A percentile compares a stretch with the other conserved stretches of the same genome.
phyloP scores from a whole-genome alignment of 2,113 vertebrate species.

The Anseranas semipalmata region DNA sequence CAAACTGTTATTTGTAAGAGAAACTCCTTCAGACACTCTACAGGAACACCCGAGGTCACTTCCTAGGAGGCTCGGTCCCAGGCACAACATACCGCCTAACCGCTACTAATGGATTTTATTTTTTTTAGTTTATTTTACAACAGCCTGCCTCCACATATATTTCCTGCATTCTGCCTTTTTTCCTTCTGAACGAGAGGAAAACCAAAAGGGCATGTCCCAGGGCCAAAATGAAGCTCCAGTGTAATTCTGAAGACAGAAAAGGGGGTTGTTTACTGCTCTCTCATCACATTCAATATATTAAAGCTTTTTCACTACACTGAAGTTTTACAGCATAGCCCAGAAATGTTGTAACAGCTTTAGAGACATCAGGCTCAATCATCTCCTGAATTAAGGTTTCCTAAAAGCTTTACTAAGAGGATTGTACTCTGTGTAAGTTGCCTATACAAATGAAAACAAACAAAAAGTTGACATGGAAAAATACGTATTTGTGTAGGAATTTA shows the following conservation, averaged over 20 bases:
- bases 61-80: not conserved
- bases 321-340: not conserved
- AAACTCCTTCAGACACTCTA: not conserved
- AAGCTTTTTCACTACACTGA: not conserved
- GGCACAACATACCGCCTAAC: not conserved
- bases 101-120: not conserved
- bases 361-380: slow-evolving; percentile 33
- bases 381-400: slow-evolving; percentile 43
- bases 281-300: not conserved
- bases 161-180: not conserved
- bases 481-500: not conserved
- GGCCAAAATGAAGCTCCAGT: not conserved
- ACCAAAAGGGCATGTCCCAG: not conserved
- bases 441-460: slow-evolving; percentile 13
- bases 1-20: not conserved
- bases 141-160: not conserved
- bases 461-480: not conserved
- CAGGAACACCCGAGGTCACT: not conserved
- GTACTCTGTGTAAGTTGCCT: not conserved
- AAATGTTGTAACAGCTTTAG: slow-evolving; percentile 15
- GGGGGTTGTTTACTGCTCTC: not conserved
- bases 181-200: not conserved
- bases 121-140: not conserved
- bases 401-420: slow-evolving; percentile 62
- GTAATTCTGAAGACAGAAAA: not conserved